These are phyloP conservation scores for Dolichomitus sp. DNA, from an alignment of 2,888 invertebrate genomes.

Conservation along the genomic window DNA sequence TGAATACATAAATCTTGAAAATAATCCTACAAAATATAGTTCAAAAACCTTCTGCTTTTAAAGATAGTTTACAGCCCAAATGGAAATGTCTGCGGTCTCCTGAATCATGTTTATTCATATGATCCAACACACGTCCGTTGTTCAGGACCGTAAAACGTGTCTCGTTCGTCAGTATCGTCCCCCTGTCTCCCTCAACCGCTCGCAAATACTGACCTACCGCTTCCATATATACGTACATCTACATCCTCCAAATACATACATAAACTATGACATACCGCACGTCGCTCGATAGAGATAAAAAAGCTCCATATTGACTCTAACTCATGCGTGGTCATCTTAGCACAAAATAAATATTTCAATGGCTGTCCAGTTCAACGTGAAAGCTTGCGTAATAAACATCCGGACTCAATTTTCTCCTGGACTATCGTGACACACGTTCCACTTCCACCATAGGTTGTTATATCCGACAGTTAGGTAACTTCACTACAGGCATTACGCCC, in stretches of 20 bases:
- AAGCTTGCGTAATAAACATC: slow-evolving; percentile 12
- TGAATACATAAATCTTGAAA: too few relatives aligned
- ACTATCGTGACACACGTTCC: not conserved
- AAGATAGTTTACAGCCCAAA: slow-evolving; percentile 13
- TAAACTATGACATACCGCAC: not conserved
- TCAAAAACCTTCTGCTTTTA: slow-evolving; percentile 6
- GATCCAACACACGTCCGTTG: slow-evolving; percentile 44
- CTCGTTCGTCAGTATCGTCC: slow-evolving; percentile 71
- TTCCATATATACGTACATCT: not conserved
- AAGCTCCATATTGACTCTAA: slow-evolving; percentile 78
- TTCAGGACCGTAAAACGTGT: slow-evolving; percentile 65
- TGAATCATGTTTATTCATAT: slow-evolving; percentile 50
- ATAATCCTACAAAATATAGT: not conserved
- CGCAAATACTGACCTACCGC: slow-evolving; percentile 23
- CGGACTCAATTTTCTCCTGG: not conserved
- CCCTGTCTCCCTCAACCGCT: slow-evolving; percentile 64
- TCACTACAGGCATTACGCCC: not conserved
- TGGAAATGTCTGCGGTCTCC: slow-evolving; percentile 24
- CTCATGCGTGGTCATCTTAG: slow-evolving; percentile 10
- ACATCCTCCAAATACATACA: not conserved
- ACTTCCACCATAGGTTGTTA: not conserved
- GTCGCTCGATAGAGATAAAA: slow-evolving; percentile 48
- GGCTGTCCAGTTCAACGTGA: not conserved
- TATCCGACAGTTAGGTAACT: not conserved
- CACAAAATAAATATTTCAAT: slow-evolving; percentile 14